Base-by-base conservation (phyloP, 2,113 vertebrate genomes). In the Tiliqua scincoides region DNA sequence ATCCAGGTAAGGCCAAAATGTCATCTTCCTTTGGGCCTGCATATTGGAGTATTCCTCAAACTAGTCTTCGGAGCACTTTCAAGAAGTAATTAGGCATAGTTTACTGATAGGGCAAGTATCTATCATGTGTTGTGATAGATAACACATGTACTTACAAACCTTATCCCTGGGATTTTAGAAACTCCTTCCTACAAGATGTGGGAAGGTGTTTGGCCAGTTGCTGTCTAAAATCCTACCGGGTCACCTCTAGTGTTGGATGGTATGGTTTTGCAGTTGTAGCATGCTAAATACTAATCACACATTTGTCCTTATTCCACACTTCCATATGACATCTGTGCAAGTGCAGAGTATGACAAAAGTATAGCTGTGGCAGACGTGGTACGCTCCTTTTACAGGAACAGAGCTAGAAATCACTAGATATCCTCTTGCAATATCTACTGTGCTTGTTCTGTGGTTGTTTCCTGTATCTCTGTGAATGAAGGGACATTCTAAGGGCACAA, bases 1-100 rank as follows among this genome's bases (percentile, higher is more conserved):
- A 97, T 99, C 79, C 92, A 97, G 96, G 98, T 96, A 74, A 1
- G 2, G 32, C 5, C 32, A 65, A 65, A 80, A 17, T 25, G 27
- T 14, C 23, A 18, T 20, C 52, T 82, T 54, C 48, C 5, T 57
- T 70, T 54, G 67, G 40, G 2, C 75, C 30, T 57, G 48, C 21
- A 15, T 65, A 70, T 6, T 57, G 25, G 6, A 18, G 11, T 7
- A 25, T 15, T 57, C 32, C 6, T 52, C 35, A 83, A 74, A 59
- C 7, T 35, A 25, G 27, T 23, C 27, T 72, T 6, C 21, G 3
- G 11, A 4, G 32, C 67, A 59, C 25, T 72, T 79, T 48, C 37
- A 72, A 68, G 30, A 61, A 71, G 40, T 79, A 32, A 4, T 14
- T 37, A 23, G 62, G 2, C 6, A 79, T 70, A 11, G 3, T 72